Base-by-base conservation (phyloP, 2,113 vertebrate genomes). In the Drymodes brunneopygia region DNA sequence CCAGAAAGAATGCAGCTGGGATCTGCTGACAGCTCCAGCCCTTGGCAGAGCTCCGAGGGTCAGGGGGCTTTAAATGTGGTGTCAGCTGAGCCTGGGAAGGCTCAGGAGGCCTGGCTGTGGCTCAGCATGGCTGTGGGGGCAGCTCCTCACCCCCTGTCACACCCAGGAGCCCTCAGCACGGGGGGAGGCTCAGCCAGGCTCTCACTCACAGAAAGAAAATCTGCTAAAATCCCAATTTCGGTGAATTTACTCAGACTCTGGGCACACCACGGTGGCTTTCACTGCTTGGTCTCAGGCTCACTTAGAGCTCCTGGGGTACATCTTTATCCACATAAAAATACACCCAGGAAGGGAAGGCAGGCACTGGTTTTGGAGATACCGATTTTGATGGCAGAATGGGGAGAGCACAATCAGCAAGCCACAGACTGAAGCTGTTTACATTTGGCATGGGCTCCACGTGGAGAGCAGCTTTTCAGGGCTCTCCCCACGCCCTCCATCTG, bases 401-500 rank as follows among this genome's bases (percentile, higher is more conserved):
- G 73, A 85, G 45, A 96, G 91, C 90, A 95, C 40, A 54, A 29
- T 25, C 58, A 82, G 36, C 85, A 82, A 11, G 33, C 44, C 57
- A 50, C 12, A 48, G 88, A 94, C 77, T 57, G 84, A 90, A 92
- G 81, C 92, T 94, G 86, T 36, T 95, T 92, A 84, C 7, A 14
- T 95, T 97, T 50, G 21, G 81, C 90, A 65, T 72, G 16, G 81
- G 93, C 95, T 92, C 88, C 82, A 79, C 40, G 29, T 21, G 31
- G 83, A 92, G 86, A 86, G 73, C 15, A 19, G 81, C 56, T 96
- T 75, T 73, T 79, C 71, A 54, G 66, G 83, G 60, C 29, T 15
- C 21, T 73, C 92, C 90, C 72, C 97, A 89, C 33, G 67, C 73
- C 58, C 89, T 91, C 94, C 96, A 97, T 87, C 95, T 90, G n/a